Percentiles rank a stretch among this genome's conserved stretches.
Evolutionary conservation across 2,797 vertebrate species (phyloP).

Genomic region (Gadopsis bispinosus): DNA sequence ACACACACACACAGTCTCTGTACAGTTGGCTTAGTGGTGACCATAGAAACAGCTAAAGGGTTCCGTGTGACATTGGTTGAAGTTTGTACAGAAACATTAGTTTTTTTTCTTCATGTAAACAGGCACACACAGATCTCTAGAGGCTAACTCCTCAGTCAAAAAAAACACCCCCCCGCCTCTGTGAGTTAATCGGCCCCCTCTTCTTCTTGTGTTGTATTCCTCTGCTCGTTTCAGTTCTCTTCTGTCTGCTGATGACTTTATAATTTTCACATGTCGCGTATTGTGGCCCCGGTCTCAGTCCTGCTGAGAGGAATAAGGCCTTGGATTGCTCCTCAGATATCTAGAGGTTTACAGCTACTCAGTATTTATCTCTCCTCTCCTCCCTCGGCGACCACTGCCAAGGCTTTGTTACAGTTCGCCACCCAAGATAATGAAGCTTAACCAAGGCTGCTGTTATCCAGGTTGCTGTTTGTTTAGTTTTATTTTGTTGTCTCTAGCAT

Average conservation of each 20-base stretch:
- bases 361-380: slow-evolving; percentile 79
- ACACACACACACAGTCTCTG: slow-evolving; percentile 75
- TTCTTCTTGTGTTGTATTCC: slow-evolving; percentile 50
- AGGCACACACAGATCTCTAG: slow-evolving; percentile 97
- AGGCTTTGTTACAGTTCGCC: slow-evolving; percentile 89
- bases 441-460: slow-evolving; percentile 91
- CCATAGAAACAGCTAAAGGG: slow-evolving; percentile 98
- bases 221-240: slow-evolving; percentile 35
- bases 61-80: slow-evolving; percentile 89
- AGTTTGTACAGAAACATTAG: slow-evolving; percentile 96
- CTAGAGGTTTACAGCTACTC: slow-evolving; percentile 77
- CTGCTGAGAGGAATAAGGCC: slow-evolving; percentile 98
- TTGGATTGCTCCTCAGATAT: slow-evolving; percentile 77
- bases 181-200: slow-evolving; percentile 52
- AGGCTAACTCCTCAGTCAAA: slow-evolving; percentile 78
- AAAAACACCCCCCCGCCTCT: slow-evolving; percentile 26
- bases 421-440: slow-evolving; percentile 93
- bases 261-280: slow-evolving; percentile 68
- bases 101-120: slow-evolving; percentile 90
- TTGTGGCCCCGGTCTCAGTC: slow-evolving; percentile 96
- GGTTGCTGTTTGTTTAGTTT: slow-evolving; percentile 71
- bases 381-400: slow-evolving; percentile 85
- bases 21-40: slow-evolving; percentile 96
- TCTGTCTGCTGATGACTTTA: slow-evolving; percentile 69
- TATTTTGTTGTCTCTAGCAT: slow-evolving; percentile 70